Conservation (phyloP, 1,140 invertebrate genomes). For the Drosophila miranda region DNA sequence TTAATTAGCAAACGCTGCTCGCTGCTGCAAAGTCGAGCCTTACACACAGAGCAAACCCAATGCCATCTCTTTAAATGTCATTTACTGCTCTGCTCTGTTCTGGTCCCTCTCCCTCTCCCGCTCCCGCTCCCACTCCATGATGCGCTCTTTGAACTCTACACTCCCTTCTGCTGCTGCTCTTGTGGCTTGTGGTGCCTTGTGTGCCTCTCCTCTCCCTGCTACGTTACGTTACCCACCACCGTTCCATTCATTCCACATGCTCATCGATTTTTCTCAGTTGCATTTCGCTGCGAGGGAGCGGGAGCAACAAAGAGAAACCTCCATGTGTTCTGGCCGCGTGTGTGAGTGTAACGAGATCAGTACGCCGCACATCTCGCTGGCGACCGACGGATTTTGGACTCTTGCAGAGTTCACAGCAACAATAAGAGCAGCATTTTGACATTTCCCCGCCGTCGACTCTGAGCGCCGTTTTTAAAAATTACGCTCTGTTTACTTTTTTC, state of each 20-base stretch:
- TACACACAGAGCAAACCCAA: slow-evolving; percentile 17
- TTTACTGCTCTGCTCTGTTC: neutral
- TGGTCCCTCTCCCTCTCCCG: neutral
- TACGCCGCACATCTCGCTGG: slow-evolving; percentile 48
- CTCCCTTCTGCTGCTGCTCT: slow-evolving; percentile 38
- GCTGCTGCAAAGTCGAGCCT: slow-evolving; percentile 23
- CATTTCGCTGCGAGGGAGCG: slow-evolving; percentile 48
- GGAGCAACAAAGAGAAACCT: slow-evolving; percentile 73
- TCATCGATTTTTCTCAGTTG: slow-evolving; percentile 56
- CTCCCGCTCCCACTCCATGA: slow-evolving; percentile 9
- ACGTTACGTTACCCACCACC: no score
- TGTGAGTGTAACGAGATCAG: slow-evolving; percentile 79
- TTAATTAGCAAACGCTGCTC: slow-evolving; percentile 67
- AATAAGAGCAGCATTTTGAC: slow-evolving; percentile 61
- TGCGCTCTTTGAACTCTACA: slow-evolving; percentile 60
- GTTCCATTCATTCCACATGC: slow-evolving; percentile 7
- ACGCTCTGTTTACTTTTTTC: slow-evolving; percentile 79
- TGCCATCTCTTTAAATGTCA: slow-evolving; percentile 56
- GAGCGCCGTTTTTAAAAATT: slow-evolving; percentile 76
- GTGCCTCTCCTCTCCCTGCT: no score
- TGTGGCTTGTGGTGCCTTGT: neutral
- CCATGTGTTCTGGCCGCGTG: slow-evolving; percentile 60
- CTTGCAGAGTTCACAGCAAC: slow-evolving; percentile 74
- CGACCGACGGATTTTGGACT: slow-evolving; percentile 42
- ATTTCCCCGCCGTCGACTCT: slow-evolving; percentile 70